These are phyloP conservation scores for Nephrotoma flavescens DNA, from an alignment of 2,888 invertebrate species.

Conservation along the genomic window DNA sequence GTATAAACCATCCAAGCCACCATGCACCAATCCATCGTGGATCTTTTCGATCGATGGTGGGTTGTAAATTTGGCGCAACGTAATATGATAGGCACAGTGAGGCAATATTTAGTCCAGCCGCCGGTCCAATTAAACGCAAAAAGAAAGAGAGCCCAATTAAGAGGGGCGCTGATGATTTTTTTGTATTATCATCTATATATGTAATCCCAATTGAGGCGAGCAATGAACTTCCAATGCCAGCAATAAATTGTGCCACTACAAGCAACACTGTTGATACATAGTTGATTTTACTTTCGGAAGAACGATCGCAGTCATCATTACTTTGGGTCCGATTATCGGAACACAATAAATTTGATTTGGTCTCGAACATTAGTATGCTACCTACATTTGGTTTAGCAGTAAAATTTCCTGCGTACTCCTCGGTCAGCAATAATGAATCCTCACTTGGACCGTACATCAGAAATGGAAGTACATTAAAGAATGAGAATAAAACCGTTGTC, in stretches of 20 bases:
- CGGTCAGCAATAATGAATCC: constrained; percentile 45
- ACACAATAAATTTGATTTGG: constrained; percentile 20
- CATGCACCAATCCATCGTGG: constrained; percentile 73
- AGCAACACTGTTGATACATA: constrained; percentile 46
- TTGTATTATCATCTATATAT: constrained; percentile 62
- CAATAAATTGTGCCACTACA: constrained; percentile 52
- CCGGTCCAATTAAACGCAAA: constrained; percentile 52
- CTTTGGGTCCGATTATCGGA: not conserved
- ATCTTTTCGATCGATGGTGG: constrained; percentile 48
- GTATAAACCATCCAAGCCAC: constrained; percentile 62
- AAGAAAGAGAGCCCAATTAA: constrained; percentile 47
- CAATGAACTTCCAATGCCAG: constrained; percentile 52
- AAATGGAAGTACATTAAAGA: constrained; percentile 51
- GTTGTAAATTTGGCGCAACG: constrained; percentile 46
- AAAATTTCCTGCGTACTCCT: constrained; percentile 40
- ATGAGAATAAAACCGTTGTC: constrained; percentile 42
- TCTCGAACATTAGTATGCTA: constrained; percentile 39
- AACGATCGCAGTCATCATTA: constrained; percentile 28
- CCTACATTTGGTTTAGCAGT: constrained; percentile 33
- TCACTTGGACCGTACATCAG: constrained; percentile 52
- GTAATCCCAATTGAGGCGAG: constrained; percentile 54
- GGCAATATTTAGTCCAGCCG: constrained; percentile 49
- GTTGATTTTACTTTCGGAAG: constrained; percentile 36
- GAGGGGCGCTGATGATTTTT: constrained; percentile 50
- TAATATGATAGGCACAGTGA: constrained; percentile 49